Conservation (phyloP, 2,113 vertebrate genomes). For the Dipodomys spectabilis region DNA sequence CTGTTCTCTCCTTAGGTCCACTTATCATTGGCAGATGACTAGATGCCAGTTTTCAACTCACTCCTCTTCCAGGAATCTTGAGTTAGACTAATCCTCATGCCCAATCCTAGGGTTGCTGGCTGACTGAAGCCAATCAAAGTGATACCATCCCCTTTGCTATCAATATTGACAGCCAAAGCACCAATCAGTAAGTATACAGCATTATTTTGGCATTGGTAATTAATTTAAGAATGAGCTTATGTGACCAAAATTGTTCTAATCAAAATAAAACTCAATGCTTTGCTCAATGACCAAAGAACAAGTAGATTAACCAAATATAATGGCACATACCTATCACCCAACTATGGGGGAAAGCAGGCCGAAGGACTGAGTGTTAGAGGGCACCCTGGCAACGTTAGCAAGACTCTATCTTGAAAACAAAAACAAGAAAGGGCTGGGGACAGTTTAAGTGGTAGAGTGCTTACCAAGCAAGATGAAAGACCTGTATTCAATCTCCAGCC, state of each 20-base stretch:
- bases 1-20: background rate
- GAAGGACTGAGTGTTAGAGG: no score
- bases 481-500: no score
- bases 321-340: no score
- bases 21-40: background rate
- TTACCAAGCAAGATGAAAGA: no score
- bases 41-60: background rate
- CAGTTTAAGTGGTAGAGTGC: no score
- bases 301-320: background rate
- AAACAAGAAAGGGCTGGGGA: no score
- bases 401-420: no score
- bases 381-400: no score
- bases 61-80: background rate
- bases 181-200: background rate
- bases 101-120: background rate
- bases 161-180: background rate
- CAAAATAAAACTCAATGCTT: slow-evolving; percentile 42
- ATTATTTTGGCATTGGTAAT: background rate
- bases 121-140: background rate
- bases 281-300: background rate
- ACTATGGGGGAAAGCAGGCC: no score
- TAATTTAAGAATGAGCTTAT: background rate
- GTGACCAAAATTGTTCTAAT: slow-evolving; percentile 19
- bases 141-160: background rate
- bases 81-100: background rate